phyloP scores from a whole-genome alignment of 1,140 invertebrate species.

The Branchinecta lindahli region DNA sequence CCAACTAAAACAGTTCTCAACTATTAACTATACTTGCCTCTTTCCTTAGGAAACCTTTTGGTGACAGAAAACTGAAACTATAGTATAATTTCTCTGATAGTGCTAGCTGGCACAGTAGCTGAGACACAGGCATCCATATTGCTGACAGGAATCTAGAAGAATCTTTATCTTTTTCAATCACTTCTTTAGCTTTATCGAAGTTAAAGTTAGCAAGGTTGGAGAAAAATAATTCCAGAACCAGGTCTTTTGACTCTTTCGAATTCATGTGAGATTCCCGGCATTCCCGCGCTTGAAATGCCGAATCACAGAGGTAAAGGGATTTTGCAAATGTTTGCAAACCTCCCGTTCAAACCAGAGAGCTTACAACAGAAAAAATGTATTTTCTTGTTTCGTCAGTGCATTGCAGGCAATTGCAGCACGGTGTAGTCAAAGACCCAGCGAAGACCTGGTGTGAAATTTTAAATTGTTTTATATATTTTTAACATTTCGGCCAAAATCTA shows the following conservation, averaged over 20 bases:
- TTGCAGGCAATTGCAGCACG: no score
- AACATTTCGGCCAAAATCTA: no score
- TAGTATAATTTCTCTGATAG: background rate
- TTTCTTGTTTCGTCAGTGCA: no score
- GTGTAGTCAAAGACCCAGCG: no score
- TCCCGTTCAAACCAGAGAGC: no score
- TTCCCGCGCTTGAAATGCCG: no score
- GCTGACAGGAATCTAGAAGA: background rate
- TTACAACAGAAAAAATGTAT: no score
- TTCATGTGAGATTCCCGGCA: background rate
- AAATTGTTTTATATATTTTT: no score
- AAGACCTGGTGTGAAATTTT: no score
- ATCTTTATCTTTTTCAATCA: background rate
- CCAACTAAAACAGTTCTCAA: background rate
- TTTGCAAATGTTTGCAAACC: no score
- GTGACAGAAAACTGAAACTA: background rate
- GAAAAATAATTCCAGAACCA: background rate
- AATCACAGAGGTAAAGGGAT: no score
- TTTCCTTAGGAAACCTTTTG: background rate
- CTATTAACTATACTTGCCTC: background rate
- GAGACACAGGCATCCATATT: background rate
- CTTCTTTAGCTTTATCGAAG: background rate
- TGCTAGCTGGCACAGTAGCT: background rate
- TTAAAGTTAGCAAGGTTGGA: background rate
- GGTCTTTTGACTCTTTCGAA: background rate